Evolutionary conservation across 2,888 invertebrate genomes (phyloP), one percentile per base, ranked within the genome.

Genomic region (Tetragonisca angustula): DNA sequence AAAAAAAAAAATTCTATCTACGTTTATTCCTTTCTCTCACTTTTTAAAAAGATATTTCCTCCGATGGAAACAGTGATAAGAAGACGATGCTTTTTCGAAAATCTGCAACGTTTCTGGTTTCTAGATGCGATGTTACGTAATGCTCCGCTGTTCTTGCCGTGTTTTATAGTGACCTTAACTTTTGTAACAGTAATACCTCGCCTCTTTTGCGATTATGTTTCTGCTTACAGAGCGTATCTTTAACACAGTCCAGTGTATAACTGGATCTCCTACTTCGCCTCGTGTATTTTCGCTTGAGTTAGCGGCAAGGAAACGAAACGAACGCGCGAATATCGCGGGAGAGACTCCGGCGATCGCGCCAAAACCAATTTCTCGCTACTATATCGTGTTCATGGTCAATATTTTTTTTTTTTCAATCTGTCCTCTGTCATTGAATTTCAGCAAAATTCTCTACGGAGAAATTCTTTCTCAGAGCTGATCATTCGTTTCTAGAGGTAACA

Each of bases 191-290:
- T 82, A 86, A 75, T 86, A 79, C 75, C 80, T 76, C 36, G 76
- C 52, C 77, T 76, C 88, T 83, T 32, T 86, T 88, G 88, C 76
- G 88, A 87, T 87, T 88, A 87, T 87, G 89, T 90, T 89, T 88
- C 90, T 90, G 90, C 88, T 90, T 88, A 89, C 87, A 72, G 81
- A 89, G 89, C 91, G 90, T 90, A 86, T 85, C 86, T 81, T 81
- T 83, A 88, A 87, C 85, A 61, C 77, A 78, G 27, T 74, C 73
- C 72, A 9, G 75, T 81, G 85, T 87, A 90, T 91, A 92, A 92
- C 92, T 90, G 91, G 91, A 91, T 89, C 91, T 89, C 65, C 84
- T 86, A 82, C 84, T 69, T 84, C 81, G 81, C 80, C 36, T 70
- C 62, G 73, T 75, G 79, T 74, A 76, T 82, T 85, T 83, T 85